phyloP scores from a whole-genome alignment of 2,888 invertebrate genomes.

The Eilema sororculum region DNA sequence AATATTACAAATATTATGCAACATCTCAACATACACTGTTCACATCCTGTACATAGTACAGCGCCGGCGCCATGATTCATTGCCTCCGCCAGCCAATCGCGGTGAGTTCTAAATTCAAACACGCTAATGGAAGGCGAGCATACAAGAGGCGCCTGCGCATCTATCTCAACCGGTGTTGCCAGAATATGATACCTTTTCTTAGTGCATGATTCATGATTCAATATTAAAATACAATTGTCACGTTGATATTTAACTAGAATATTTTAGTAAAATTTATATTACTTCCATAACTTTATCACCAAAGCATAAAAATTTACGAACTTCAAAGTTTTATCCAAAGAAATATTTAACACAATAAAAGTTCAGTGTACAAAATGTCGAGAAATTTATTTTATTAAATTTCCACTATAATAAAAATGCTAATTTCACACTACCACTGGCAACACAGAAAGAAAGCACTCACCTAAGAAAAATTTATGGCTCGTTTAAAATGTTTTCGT shows the following conservation, averaged over 20 bases:
- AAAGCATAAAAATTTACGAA: not conserved
- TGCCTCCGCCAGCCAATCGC: constrained; percentile 67
- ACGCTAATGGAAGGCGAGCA: constrained; percentile 82
- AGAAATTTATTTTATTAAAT: not conserved
- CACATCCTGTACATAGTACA: constrained; percentile 42
- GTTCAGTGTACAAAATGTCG: not conserved
- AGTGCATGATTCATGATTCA: constrained; percentile 16
- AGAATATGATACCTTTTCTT: constrained; percentile 28
- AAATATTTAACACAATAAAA: not conserved
- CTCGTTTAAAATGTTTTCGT: constrained; percentile 82
- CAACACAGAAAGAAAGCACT: constrained; percentile 72
- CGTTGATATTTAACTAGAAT: not conserved
- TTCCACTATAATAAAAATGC: constrained; percentile 23
- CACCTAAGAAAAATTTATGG: constrained; percentile 72
- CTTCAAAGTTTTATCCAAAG: not conserved
- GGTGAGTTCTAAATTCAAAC: constrained; percentile 80
- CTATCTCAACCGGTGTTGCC: constrained; percentile 66
- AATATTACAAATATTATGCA: constrained; percentile 18
- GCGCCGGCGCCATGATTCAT: constrained; percentile 80
- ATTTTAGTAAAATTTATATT: not conserved
- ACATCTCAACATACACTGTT: constrained; percentile 45
- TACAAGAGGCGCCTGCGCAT: constrained; percentile 76
- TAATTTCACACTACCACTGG: constrained; percentile 51
- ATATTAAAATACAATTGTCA: not conserved
- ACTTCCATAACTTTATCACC: not conserved